These are phyloP conservation scores for Engystomops pustulosus DNA, from an alignment of 2,113 vertebrate species.

Conservation along the genomic window DNA sequence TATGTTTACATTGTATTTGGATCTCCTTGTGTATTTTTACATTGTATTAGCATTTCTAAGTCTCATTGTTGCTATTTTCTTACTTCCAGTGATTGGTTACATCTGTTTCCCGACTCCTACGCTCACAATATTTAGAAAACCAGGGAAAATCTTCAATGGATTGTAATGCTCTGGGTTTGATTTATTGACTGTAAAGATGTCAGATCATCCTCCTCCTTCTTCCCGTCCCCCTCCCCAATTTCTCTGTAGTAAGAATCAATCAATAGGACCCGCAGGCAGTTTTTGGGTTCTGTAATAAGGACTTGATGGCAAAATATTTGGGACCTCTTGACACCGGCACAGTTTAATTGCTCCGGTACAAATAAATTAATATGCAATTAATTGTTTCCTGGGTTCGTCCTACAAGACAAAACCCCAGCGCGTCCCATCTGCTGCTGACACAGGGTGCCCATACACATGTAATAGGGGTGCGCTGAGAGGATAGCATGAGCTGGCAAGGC, in stretches of 20 bases:
- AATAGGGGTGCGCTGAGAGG: slow-evolving; percentile 69
- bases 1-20: slow-evolving; percentile 24
- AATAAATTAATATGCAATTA: slow-evolving; percentile 75
- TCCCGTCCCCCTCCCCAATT: neutral
- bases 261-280: slow-evolving; percentile 62
- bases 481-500: slow-evolving; percentile 76
- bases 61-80: neutral
- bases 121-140: slow-evolving; percentile 22
- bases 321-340: slow-evolving; percentile 62
- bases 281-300: slow-evolving; percentile 58
- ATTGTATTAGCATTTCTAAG: slow-evolving; percentile 51
- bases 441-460: slow-evolving; percentile 70
- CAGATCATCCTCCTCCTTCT: slow-evolving; percentile 40
- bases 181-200: slow-evolving; percentile 64
- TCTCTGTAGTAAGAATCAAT: slow-evolving; percentile 60
- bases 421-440: slow-evolving; percentile 82
- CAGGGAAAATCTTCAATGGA: slow-evolving; percentile 39
- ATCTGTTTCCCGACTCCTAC: slow-evolving; percentile 56
- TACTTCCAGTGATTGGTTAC: neutral
- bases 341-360: slow-evolving; percentile 72
- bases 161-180: slow-evolving; percentile 63
- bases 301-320: slow-evolving; percentile 65
- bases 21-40: neutral
- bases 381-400: slow-evolving; percentile 66
- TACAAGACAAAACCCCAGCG: slow-evolving; percentile 68